phyloP scores from a whole-genome alignment of 2,888 invertebrate genomes.

The Anarsia innoxiella region DNA sequence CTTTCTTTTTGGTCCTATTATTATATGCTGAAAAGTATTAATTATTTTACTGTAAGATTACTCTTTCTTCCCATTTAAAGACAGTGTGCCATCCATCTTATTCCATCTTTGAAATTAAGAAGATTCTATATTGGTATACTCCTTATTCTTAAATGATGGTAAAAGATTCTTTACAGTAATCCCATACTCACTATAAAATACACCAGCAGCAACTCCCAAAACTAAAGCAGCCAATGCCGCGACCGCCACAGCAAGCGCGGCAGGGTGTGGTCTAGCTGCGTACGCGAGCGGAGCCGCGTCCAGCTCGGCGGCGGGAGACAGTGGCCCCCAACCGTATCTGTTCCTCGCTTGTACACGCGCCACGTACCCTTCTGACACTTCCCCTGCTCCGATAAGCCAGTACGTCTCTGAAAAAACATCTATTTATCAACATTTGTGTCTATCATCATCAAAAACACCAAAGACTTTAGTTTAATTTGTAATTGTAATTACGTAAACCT shows the following conservation, averaged over 20 bases:
- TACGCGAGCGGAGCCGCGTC: constrained; percentile 33
- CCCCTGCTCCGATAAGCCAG: constrained; percentile 84
- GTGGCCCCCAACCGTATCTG: constrained; percentile 86
- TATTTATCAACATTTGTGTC: too few relatives aligned
- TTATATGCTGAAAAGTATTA: constrained; percentile 74
- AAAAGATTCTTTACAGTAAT: too few relatives aligned
- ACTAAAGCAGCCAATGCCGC: constrained; percentile 66
- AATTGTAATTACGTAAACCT: too few relatives aligned
- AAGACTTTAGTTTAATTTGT: too few relatives aligned
- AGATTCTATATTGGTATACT: too few relatives aligned
- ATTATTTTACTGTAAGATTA: not conserved
- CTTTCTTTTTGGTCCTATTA: constrained; percentile 80
- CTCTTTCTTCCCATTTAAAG: too few relatives aligned
- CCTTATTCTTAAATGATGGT: too few relatives aligned
- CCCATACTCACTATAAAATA: constrained; percentile 46
- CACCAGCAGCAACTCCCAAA: constrained; percentile 35
- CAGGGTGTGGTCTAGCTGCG: constrained; percentile 60
- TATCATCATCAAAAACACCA: too few relatives aligned
- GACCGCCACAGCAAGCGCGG: constrained; percentile 78
- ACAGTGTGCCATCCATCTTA: too few relatives aligned
- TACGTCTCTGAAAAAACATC: constrained; percentile 81
- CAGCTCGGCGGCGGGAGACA: constrained; percentile 79
- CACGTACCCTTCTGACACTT: constrained; percentile 80
- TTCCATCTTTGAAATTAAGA: too few relatives aligned
- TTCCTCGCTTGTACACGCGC: constrained; percentile 86